These are phyloP conservation scores for Cylindroiulus punctatus DNA, from an alignment of 2,888 invertebrate species.

Conservation along the genomic window DNA sequence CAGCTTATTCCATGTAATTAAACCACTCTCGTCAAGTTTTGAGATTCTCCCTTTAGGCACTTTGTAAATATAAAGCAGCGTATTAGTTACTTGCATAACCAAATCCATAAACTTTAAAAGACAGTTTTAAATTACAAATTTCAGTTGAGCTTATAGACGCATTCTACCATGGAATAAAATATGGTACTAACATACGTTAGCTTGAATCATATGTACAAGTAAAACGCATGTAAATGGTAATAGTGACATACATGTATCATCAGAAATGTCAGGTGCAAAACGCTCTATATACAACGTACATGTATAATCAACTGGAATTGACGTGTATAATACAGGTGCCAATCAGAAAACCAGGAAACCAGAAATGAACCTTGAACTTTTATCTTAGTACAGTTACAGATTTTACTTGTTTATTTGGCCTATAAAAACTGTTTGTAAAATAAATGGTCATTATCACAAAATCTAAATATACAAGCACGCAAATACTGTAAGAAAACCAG, in stretches of 20 bases:
- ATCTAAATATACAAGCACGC: background rate
- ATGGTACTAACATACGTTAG: background rate
- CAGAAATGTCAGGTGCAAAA: too few species aligned
- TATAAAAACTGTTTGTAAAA: background rate
- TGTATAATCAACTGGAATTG: too few species aligned
- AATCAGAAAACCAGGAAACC: too few species aligned
- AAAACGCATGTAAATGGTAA: too few species aligned
- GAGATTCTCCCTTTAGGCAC: slow-evolving; percentile 1
- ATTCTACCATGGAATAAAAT: background rate
- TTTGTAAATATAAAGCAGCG: background rate
- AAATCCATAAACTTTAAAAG: background rate
- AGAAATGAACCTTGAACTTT: background rate
- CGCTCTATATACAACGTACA: too few species aligned
- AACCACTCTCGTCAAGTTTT: background rate
- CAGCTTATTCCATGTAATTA: slow-evolving; percentile 34
- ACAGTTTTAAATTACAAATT: slow-evolving; percentile 19
- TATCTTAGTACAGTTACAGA: background rate
- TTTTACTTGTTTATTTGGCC: background rate
- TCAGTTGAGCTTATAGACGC: background rate
- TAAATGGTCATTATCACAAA: background rate
- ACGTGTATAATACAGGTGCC: too few species aligned
- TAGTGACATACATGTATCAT: too few species aligned
- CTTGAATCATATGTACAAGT: too few species aligned
- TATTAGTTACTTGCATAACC: slow-evolving; percentile 8
- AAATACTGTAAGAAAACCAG: background rate